A percentile compares a stretch with the other conserved stretches of the same genome.
phyloP scores from a whole-genome alignment of 2,113 vertebrate species.

The Oncorhynchus keta region DNA sequence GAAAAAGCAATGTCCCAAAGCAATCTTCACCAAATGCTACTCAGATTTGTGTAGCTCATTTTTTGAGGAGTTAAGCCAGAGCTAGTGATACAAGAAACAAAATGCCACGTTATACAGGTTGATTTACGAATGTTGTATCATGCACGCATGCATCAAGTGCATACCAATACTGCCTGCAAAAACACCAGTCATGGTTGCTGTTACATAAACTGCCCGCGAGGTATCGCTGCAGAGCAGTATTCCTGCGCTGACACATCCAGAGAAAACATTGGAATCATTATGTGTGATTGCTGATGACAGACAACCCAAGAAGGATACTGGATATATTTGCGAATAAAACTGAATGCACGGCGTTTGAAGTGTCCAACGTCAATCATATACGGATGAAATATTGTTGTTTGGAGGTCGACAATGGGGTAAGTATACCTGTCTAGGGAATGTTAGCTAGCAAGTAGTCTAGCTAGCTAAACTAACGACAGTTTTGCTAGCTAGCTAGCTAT shows the following conservation, averaged over 20 bases:
- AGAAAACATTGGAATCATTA: not conserved
- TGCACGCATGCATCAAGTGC: too few species aligned
- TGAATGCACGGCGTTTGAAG: not conserved
- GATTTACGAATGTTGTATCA: too few species aligned
- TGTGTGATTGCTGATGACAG: not conserved
- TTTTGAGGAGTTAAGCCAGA: too few species aligned
- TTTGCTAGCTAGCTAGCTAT: not conserved
- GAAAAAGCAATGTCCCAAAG: too few species aligned
- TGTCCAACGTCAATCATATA: not conserved
- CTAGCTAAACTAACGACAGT: not conserved
- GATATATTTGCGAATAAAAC: not conserved
- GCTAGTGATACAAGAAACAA: too few species aligned
- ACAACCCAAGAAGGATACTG: not conserved
- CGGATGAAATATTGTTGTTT: not conserved
- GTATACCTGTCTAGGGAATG: not conserved
- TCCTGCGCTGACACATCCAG: not conserved
- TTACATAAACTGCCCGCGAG: not conserved
- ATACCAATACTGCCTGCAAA: not conserved
- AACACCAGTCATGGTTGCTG: not conserved
- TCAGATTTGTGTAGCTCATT: too few species aligned
- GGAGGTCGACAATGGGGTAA: not conserved
- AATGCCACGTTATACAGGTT: too few species aligned
- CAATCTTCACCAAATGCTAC: too few species aligned
- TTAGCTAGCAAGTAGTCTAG: not conserved
- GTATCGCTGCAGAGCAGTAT: not conserved